These are phyloP conservation scores for Phoenicopterus ruber DNA, from an alignment of 2,113 vertebrate species.

Conservation along the genomic window DNA sequence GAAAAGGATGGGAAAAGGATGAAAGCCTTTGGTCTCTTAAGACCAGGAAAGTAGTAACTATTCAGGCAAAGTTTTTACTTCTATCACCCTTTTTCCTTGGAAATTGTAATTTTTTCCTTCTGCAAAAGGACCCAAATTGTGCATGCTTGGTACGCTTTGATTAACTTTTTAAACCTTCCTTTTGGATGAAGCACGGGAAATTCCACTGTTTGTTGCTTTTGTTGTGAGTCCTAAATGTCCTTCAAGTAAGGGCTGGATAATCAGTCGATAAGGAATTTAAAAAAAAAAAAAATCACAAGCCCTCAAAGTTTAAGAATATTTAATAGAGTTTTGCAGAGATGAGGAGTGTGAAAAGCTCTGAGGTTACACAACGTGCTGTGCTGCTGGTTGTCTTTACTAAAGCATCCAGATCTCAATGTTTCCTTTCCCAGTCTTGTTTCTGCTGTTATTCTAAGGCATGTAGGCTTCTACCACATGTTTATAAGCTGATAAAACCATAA, in stretches of 20 bases:
- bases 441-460: conserved; percentile 43
- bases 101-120: neutral
- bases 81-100: neutral
- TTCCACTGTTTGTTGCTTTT: neutral
- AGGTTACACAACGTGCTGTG: neutral
- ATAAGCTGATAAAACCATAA: conserved; percentile 59
- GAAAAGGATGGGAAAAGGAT: neutral
- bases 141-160: neutral
- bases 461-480: conserved; percentile 44
- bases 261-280: neutral
- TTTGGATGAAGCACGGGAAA: neutral
- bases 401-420: conserved; percentile 33
- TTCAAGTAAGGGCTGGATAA: neutral
- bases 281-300: neutral
- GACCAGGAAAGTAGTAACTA: neutral
- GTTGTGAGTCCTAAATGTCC: neutral
- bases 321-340: neutral
- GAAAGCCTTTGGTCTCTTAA: neutral
- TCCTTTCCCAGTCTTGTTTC: conserved; percentile 43
- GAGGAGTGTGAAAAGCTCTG: neutral
- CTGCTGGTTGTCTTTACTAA: conserved; percentile 11
- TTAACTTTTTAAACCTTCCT: neutral
- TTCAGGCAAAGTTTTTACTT: neutral
- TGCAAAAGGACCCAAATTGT: neutral
- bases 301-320: neutral